Evolutionary conservation across 2,113 vertebrate genomes (phyloP).

Genomic region (Meriones unguiculatus): DNA sequence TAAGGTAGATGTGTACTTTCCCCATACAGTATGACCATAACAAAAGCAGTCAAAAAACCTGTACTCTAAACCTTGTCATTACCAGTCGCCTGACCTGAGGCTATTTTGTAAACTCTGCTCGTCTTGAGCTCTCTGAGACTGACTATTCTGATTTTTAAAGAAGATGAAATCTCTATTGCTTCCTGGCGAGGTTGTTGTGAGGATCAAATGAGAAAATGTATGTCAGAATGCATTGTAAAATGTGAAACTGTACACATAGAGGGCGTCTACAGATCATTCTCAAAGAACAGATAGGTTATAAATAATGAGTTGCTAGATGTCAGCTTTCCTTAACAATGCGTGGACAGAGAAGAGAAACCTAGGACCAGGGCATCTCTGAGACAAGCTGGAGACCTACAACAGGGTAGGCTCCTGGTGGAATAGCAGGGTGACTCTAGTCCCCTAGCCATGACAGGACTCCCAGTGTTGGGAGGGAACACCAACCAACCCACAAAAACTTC

Average conservation of each 20-base stretch:
- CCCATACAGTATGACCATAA: background rate
- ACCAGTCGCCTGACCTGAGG: background rate
- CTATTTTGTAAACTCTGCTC: background rate
- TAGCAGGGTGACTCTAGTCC: no score
- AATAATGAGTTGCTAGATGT: background rate
- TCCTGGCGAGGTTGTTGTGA: background rate
- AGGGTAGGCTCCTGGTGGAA: no score
- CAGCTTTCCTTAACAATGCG: background rate
- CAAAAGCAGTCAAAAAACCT: background rate
- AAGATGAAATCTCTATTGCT: background rate
- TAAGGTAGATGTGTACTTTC: constrained; percentile 3
- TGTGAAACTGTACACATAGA: background rate
- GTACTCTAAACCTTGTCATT: background rate
- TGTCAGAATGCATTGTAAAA: background rate
- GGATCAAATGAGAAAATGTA: background rate
- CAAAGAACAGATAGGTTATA: background rate
- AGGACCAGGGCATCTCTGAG: no score
- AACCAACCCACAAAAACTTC: no score
- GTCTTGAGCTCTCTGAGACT: background rate
- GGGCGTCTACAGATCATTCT: background rate
- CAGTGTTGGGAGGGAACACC: no score
- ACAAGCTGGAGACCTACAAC: no score
- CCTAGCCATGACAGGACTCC: no score
- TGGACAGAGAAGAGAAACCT: no score
- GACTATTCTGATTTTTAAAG: background rate